Base-by-base conservation (phyloP, 2,888 invertebrate genomes). In the Pterostichus madidus region DNA sequence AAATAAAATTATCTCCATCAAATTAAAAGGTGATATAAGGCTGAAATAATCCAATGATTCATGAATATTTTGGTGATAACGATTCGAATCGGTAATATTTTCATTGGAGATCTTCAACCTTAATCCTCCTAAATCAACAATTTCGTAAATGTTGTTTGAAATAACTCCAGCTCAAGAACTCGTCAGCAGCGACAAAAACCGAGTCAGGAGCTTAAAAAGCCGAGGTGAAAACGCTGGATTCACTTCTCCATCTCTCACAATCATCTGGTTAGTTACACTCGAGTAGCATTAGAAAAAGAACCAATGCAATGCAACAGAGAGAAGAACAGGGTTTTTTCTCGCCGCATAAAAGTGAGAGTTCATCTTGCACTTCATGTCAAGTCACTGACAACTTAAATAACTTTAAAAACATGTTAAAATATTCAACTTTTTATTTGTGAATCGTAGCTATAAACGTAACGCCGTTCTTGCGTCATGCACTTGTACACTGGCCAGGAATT, bases 201-300 rank as follows among this genome's bases (percentile, higher is more conserved):
- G 31, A 5, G 64, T n/a, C 13, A 32, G 32, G 35, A 64, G 68
- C 44, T 71, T 71, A 71, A 71, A 71, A 64, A 64, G 13, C 32
- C n/a, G 64, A 32, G 64, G n/a, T 31, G 64, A 64, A 64, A 35
- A 64, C 64, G 35, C 64, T 49, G 56, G 17, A 56, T 56, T 17
- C 17, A 17, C 17, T 15, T 44, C 39, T n/a, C 15, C 68, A 31
- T 71, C 68, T 56, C 17, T 64, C 64, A 76, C 76, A 76, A 76
- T 76, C 76, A 76, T 76, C 76, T 76, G 76, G 76, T 77, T 77
- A 77, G 77, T 77, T 77, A 77, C 77, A 77, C 39, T 59, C 56
- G 77, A 59, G 59, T 59, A 77, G 52, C 52, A 59, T 77, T 39
- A 53, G 76, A 53, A 17, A 44, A 73, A 73, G 73, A 73, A 46